phyloP scores from a whole-genome alignment of 2,113 vertebrate genomes.

The Lepus americanus region DNA sequence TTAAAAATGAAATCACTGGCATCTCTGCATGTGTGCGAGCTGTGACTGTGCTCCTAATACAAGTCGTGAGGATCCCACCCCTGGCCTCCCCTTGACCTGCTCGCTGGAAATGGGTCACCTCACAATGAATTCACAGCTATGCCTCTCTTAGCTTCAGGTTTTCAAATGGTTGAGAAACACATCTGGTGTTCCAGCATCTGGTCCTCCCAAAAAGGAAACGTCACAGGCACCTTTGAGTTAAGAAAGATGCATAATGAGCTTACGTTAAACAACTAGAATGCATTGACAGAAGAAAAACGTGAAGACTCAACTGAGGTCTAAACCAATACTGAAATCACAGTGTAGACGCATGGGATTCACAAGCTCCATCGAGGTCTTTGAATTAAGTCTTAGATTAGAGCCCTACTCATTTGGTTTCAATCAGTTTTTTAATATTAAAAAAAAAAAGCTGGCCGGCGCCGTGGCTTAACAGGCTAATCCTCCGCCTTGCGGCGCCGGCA shows the following conservation, averaged over 20 bases:
- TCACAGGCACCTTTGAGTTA: constrained; percentile 53
- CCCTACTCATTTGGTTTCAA: neutral
- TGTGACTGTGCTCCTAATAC: neutral
- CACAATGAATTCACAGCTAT: neutral
- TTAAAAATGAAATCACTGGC: too few species aligned
- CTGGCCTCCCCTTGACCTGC: neutral
- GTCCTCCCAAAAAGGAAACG: constrained; percentile 42
- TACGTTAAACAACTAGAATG: neutral
- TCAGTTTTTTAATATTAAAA: neutral
- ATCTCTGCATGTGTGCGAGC: neutral
- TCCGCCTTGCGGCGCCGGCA: too few species aligned
- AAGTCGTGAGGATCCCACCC: neutral
- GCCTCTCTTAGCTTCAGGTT: neutral
- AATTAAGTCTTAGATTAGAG: neutral
- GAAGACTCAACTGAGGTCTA: neutral
- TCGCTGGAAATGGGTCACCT: neutral
- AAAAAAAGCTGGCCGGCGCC: too few species aligned
- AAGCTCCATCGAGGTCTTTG: neutral
- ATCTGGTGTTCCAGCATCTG: constrained; percentile 11
- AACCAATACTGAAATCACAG: constrained; percentile 13
- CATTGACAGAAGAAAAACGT: neutral
- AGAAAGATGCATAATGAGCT: constrained; percentile 1
- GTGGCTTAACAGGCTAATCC: too few species aligned
- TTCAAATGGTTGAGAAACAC: constrained; percentile 31
- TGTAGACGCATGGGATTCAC: neutral